Evolutionary conservation across 2,888 invertebrate genomes (phyloP).

Genomic region (Temnothorax unifasciatus): DNA sequence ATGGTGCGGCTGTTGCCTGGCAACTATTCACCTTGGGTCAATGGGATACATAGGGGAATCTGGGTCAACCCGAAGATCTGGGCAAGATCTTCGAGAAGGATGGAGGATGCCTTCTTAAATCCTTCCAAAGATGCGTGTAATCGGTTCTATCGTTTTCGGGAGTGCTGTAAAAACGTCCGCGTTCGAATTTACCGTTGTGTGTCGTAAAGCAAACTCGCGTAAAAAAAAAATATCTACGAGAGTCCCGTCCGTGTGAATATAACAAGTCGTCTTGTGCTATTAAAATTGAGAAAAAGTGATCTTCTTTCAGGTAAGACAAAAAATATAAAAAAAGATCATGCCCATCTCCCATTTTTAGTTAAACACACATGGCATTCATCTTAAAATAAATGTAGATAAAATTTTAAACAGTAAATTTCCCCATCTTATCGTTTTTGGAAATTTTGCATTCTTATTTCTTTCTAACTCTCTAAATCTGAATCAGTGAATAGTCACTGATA

Average conservation of each 20-base stretch:
- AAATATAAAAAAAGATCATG: not conserved
- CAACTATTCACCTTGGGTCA: constrained; percentile 81
- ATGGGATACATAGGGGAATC: constrained; percentile 80
- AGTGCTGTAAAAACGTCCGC: constrained; percentile 14
- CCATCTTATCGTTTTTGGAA: not conserved
- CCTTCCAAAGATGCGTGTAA: constrained; percentile 41
- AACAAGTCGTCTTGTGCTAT: not conserved
- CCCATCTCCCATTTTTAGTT: not conserved
- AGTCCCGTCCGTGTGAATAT: not conserved
- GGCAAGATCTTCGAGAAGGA: constrained; percentile 67
- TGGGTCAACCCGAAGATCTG: constrained; percentile 75
- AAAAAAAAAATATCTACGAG: not conserved
- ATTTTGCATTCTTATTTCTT: not conserved
- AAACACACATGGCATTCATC: not conserved
- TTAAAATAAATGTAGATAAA: constrained; percentile 1
- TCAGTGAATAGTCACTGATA: too few species aligned
- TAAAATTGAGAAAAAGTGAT: not conserved
- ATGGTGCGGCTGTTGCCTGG: constrained; percentile 79
- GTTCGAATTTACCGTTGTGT: not conserved
- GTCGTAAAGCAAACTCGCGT: constrained; percentile 19
- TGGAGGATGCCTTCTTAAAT: constrained; percentile 59
- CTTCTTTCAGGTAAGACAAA: constrained; percentile 5
- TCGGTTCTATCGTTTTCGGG: not conserved
- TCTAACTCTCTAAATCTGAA: not conserved
- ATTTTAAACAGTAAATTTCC: not conserved